Evolutionary conservation across 2,113 vertebrate species (phyloP).

Genomic region (Formicarius rufipectus): DNA sequence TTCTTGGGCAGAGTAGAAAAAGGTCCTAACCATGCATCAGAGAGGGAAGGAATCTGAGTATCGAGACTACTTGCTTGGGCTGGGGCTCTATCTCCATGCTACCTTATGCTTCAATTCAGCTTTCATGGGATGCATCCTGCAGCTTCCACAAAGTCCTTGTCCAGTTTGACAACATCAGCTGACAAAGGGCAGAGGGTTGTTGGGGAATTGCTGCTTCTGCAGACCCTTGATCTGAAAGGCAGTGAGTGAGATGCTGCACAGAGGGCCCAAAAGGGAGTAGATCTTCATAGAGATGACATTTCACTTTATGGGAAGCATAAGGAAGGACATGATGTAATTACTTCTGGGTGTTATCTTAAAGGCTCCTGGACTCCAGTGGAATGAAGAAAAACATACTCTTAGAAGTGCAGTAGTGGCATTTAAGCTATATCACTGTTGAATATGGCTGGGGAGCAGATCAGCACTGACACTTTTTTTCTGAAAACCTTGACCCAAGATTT

Average conservation of each 20-base stretch:
- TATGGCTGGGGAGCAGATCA: background rate
- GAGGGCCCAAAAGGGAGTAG: background rate
- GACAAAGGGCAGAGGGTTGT: background rate
- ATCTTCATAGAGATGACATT: conserved; percentile 40
- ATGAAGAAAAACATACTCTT: background rate
- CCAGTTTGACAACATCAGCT: background rate
- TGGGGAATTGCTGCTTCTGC: background rate
- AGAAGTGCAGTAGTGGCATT: background rate
- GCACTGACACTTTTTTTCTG: background rate
- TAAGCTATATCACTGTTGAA: background rate
- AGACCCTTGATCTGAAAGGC: background rate
- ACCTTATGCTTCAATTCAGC: background rate
- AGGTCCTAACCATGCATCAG: no score
- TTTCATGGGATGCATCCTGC: rapidly evolving
- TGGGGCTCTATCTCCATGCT: background rate
- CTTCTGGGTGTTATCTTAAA: background rate
- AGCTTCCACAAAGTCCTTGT: background rate
- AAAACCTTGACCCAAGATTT: background rate
- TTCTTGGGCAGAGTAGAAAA: background rate
- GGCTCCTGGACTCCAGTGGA: background rate
- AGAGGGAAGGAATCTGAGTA: background rate
- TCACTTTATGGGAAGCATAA: conserved; percentile 17
- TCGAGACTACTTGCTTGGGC: background rate
- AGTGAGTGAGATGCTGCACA: background rate
- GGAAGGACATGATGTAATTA: background rate